Evolutionary conservation across 1,140 invertebrate genomes (phyloP).

Genomic region (Brachionus paranguensis): DNA sequence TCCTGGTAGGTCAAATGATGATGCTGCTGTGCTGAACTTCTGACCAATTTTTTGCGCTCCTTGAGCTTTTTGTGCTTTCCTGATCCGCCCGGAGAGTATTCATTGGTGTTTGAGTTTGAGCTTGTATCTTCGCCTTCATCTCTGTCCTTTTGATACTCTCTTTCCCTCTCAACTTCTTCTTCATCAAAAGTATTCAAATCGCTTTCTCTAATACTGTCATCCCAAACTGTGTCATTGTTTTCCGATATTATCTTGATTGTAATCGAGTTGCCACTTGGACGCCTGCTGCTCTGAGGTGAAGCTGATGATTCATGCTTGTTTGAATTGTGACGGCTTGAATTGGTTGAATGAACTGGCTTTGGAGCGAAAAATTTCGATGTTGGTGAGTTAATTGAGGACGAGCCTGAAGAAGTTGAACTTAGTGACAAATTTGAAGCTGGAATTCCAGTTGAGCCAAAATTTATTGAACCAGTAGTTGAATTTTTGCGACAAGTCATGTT

Average conservation of each 20-base stretch:
- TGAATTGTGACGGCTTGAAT: background rate
- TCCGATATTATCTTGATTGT: conserved; percentile 31
- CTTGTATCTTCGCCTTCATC: background rate
- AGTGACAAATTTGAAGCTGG: conserved; percentile 10
- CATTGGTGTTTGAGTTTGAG: background rate
- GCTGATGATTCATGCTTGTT: conserved; percentile 1
- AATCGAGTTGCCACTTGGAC: conserved; percentile 20
- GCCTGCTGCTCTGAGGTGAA: background rate
- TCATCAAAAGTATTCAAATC: conserved; percentile 21
- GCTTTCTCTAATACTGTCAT: background rate
- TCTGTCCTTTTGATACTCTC: background rate
- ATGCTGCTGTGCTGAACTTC: conserved; percentile 15
- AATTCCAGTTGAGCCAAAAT: conserved; percentile 17
- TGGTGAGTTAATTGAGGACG: conserved; percentile 5
- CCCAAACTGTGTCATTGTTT: background rate
- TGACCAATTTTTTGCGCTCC: conserved; percentile 3
- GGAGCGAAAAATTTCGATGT: background rate
- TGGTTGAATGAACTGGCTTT: background rate
- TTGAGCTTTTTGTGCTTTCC: conserved; percentile 26
- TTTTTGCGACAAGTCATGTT: background rate
- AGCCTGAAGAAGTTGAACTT: background rate
- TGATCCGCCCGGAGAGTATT: background rate
- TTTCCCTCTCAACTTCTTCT: conserved; percentile 3
- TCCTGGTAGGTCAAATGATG: conserved; percentile 21
- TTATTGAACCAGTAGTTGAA: background rate